Evolutionary conservation across 92 coral and sea anemone genomes (phyloP), one percentile per base, ranked within the genome.

Genomic region (Metridium senile): DNA sequence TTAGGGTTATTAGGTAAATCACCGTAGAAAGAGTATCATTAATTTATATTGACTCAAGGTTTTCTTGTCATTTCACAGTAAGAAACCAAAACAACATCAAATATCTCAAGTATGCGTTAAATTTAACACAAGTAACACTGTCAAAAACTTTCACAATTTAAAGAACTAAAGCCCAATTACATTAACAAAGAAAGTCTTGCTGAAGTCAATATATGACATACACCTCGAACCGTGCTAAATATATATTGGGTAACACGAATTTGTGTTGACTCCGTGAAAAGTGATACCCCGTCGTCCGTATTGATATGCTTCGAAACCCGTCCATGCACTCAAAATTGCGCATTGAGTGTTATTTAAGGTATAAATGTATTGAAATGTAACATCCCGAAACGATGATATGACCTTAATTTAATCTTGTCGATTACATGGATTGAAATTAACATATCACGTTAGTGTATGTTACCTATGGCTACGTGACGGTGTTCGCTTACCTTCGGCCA

Each of bases 401-500:
- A 39, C 18, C 13, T 19, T 71, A 58, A 32, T 31, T 29, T 49
- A 11, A 64, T 33, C 74, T 77, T 25, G 65, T 32, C 56, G 70
- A 33, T 79, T 54, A 30, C 49, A 54, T 11, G 26, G 21, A 33
- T 22, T 34, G 33, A 72, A 53, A 77, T 77, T 66, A 45, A 56
- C 82, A 77, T 77, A 77, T 49, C 68, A 51, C 66, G 66, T 66
- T 67, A 27, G 11, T 34, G 25, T 1, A 22, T 39, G 71, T 62
- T 75, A 65, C 71, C 78, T 66, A 39, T 20, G 71, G 25, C 59
- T 74, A 53, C 56, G 33, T 31, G 71, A 43, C 45, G 51, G 22
- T 68, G 23, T 33, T 13, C 18, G 20, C 97, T 25, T 90, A 96
- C 99, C 97, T 96, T 96, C 7, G 92, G 93, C 99, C 99, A 96